A percentile compares a stretch with the other conserved stretches of the same genome.
Conservation (phyloP, 2,113 vertebrate genomes). For the Bubo blakistoni region DNA sequence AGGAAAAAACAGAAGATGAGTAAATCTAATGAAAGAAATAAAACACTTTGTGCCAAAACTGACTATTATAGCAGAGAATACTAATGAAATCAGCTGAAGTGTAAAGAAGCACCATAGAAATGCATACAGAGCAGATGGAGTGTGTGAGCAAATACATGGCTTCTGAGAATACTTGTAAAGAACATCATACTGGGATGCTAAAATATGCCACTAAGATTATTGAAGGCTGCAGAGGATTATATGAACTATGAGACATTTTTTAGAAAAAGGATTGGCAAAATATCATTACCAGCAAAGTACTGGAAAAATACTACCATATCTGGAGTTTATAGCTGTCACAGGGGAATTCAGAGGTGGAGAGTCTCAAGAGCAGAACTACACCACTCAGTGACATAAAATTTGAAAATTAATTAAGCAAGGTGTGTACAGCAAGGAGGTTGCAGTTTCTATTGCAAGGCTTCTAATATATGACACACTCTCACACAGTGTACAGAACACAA, state of each 20-base stretch:
- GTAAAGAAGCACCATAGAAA: neutral
- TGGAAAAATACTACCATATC: neutral
- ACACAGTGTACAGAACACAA: fast-evolving
- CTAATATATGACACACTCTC: neutral
- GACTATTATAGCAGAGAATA: neutral
- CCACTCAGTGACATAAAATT: neutral
- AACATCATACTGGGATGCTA: neutral
- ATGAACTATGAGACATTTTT: neutral
- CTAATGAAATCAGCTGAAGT: neutral
- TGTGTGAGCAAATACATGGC: neutral
- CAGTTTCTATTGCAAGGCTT: neutral
- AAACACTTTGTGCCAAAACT: neutral
- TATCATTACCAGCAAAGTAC: neutral
- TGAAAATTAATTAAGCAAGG: neutral
- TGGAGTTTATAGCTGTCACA: neutral
- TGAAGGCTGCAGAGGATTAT: neutral
- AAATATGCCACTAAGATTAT: neutral
- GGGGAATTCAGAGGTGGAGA: neutral
- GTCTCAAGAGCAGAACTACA: neutral
- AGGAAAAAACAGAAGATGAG: neutral
- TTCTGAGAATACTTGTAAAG: neutral
- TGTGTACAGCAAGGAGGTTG: neutral
- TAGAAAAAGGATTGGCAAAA: neutral
- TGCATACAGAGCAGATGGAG: neutral
- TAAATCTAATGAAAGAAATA: neutral